phyloP scores from a whole-genome alignment of 2,113 vertebrate genomes.

The Mystacornis crossleyi region DNA sequence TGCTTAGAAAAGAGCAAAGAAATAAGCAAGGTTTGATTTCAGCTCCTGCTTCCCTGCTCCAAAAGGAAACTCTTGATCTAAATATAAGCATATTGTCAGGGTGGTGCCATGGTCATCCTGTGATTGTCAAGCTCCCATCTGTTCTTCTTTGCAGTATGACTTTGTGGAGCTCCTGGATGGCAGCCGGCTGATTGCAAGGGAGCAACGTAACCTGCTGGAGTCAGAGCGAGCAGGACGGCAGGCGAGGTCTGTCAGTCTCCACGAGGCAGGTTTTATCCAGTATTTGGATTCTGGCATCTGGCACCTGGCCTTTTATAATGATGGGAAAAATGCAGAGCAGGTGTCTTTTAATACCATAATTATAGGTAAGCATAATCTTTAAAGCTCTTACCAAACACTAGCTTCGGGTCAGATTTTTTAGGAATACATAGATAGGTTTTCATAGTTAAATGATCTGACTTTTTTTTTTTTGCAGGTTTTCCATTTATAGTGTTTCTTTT shows the following conservation, averaged over 20 bases:
- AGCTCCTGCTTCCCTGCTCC: neutral
- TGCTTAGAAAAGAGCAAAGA: neutral
- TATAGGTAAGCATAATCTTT: constrained; percentile 82
- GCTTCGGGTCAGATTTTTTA: neutral
- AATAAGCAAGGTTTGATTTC: neutral
- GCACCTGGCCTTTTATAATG: constrained; percentile 98
- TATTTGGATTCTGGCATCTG: constrained; percentile 95
- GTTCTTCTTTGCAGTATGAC: constrained; percentile 84
- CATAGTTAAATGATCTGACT: neutral
- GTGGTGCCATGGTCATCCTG: rapidly evolving
- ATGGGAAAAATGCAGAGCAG: constrained; percentile 88
- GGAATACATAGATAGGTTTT: neutral
- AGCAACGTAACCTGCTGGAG: constrained; percentile 84
- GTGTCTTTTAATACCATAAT: constrained; percentile 96
- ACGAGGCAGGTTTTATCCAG: constrained; percentile 97
- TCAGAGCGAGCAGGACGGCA: constrained; percentile 76
- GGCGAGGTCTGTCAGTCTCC: constrained; percentile 85
- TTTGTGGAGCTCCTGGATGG: constrained; percentile 97
- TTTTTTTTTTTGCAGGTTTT: neutral
- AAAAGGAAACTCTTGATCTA: neutral
- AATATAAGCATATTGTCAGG: neutral
- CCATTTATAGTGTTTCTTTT: neutral
- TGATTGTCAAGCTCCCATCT: neutral
- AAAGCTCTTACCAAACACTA: neutral
- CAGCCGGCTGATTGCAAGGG: constrained; percentile 92